Base-by-base conservation (phyloP, 2,113 vertebrate species). In the Aegypius monachus region DNA sequence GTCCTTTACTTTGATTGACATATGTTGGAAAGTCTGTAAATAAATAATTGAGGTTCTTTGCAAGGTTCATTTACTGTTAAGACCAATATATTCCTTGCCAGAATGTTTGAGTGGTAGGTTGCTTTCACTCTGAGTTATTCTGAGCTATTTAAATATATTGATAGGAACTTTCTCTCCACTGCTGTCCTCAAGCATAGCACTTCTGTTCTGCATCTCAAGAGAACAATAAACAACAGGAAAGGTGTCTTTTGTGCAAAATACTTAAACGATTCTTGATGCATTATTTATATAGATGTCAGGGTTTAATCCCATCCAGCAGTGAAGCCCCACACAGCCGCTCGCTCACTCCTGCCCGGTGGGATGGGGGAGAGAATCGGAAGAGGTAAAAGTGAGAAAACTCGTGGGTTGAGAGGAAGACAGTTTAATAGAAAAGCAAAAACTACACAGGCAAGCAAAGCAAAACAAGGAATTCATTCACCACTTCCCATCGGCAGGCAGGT, bases 11-110 rank as follows among this genome's bases (percentile, higher is more conserved):
- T 94, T 95, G 94, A 96, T 27, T 86, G 92, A 65, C 74, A 10
- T 48, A 40, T 52, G 68, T 87, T 96, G 72, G 43, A 82, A 91
- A 92, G 83, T 89, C 77, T 81, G 89, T 95, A 89, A 94, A 96
- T 96, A 94, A 93, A 94, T 93, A 92, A 91, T 73, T 80, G 52
- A 88, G 82, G 68, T 87, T 91, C 53, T 91, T 83, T 71, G 66
- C 81, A 94, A 91, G 62, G 82, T 91, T 95, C 73, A 85, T 92
- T 95, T 97, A 84, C 48, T 80, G 73, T 77, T 92, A 90, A 91
- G 77, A 63, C 65, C 70, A 81, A 81, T 90, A 80, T 75, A 18
- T 77, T 63, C 55, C 62, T 84, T 84, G 43, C 21, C 63, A 81
- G 47, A 86, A 34, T 36, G 34, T 86, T 79, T 81, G 77, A 94